A percentile compares a stretch with the other conserved stretches of the same genome.
phyloP scores from a whole-genome alignment of 2,113 vertebrate species.

The Thinocorus orbignyianus region DNA sequence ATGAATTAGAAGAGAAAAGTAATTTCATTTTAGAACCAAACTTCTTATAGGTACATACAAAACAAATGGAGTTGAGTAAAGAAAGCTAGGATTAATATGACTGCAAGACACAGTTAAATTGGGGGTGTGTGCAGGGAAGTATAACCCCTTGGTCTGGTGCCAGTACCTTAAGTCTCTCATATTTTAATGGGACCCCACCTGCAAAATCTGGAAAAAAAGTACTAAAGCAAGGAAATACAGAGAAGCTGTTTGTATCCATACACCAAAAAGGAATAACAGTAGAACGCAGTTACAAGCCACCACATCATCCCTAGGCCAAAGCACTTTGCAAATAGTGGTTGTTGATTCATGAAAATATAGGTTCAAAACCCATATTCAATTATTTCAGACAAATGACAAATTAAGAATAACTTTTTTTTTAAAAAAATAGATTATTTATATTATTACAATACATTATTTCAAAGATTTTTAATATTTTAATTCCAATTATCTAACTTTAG shows the following conservation, averaged over 20 bases:
- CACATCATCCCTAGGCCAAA: not conserved
- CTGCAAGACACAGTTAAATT: not conserved
- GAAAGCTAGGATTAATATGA: not conserved
- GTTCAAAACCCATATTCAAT: not conserved
- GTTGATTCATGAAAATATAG: not conserved
- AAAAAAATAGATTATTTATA: not conserved
- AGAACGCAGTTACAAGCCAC: not conserved
- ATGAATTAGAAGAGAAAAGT: not conserved
- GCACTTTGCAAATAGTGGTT: not conserved
- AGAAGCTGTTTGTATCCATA: not conserved
- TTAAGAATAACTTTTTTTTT: not conserved
- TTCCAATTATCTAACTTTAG: not conserved
- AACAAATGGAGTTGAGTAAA: not conserved
- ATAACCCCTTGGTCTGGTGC: not conserved
- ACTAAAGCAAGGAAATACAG: not conserved
- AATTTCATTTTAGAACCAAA: not conserved
- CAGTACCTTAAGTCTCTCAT: not conserved
- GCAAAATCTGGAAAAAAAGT: not conserved
- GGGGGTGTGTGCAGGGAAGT: too few species aligned
- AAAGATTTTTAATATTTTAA: not conserved
- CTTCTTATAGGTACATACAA: not conserved
- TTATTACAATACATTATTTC: not conserved
- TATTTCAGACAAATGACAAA: not conserved
- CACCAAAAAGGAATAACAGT: not conserved
- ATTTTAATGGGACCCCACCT: not conserved